Base-by-base conservation (phyloP, 2,113 vertebrate species). In the Pachypanchax playfairii region DNA sequence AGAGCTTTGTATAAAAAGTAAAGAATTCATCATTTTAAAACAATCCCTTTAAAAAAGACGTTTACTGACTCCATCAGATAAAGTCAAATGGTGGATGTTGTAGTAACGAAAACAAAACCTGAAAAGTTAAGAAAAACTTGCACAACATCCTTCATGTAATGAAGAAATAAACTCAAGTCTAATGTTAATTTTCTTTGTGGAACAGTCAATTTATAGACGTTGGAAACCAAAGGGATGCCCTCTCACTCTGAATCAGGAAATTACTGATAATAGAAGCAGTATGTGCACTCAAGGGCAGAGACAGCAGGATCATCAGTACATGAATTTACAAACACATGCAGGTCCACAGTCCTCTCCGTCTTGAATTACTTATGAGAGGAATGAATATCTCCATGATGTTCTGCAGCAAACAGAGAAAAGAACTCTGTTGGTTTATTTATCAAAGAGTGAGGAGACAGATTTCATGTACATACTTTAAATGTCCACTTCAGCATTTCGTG, bases 191-290 rank as follows among this genome's bases (percentile, higher is more conserved):
- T 94, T 91, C 94, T 95, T 91, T 93, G 90, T 93, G 93, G 94
- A 92, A 85, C 90, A 4, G 31, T 87, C 92, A 95, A 96, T 96
- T 95, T 95, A 94, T 96, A 97, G 94, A 69, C 59, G 57, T 54
- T 8, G 38, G 47, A 93, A 91, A 93, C 92, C 93, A 94, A 93
- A 94, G 93, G 94, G 95, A 95, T 94, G 93, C 92, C 93, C 86
- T 88, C 73, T 86, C 59, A 75, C 64, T 93, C 91, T 93, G 76
- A 89, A 87, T 91, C 90, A 84, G 78, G 89, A 91, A 93, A 95
- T 95, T 94, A 94, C 92, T 93, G 93, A 91, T 94, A 95, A 95
- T 94, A 91, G 89, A 90, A 88, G 89, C 91, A 85, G 79, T 88
- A 76, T 92, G 92, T 92, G 89, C 85, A 88, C 75, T 85, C 63